A percentile compares a stretch with the other conserved stretches of the same genome.
Evolutionary conservation across 2,113 vertebrate genomes (phyloP).

Genomic region (Gallinago jamesoni): DNA sequence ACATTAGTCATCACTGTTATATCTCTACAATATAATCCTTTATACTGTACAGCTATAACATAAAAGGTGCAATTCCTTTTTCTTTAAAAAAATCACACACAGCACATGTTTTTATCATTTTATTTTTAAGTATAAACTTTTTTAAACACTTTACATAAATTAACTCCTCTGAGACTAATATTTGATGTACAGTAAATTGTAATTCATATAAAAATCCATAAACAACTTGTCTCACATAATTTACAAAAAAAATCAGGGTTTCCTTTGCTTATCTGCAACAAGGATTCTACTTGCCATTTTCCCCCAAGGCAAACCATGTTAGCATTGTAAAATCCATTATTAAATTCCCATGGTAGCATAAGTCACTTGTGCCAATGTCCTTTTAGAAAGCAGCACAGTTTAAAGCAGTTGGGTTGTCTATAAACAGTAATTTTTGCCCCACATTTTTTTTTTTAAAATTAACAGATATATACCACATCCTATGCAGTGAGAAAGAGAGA

Average conservation of each 20-base stretch:
- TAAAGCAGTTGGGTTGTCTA: slow-evolving; percentile 80
- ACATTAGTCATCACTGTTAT: slow-evolving; percentile 82
- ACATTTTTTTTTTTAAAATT: slow-evolving; percentile 73
- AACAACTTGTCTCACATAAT: slow-evolving; percentile 95
- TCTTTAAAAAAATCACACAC: slow-evolving; percentile 82
- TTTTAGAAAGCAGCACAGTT: slow-evolving; percentile 84
- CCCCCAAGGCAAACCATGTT: slow-evolving; percentile 78
- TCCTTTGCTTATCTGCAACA: slow-evolving; percentile 88
- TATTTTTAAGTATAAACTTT: slow-evolving; percentile 97
- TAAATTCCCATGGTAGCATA: slow-evolving; percentile 80
- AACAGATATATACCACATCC: slow-evolving; percentile 85
- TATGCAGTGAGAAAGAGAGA: slow-evolving; percentile 82
- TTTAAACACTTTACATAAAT: slow-evolving; percentile 99
- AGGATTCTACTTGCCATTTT: slow-evolving; percentile 81
- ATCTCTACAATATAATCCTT: slow-evolving; percentile 86
- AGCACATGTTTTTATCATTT: slow-evolving; percentile 88
- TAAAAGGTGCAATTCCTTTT: slow-evolving; percentile 84
- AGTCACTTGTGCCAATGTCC: slow-evolving; percentile 85
- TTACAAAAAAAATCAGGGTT: slow-evolving; percentile 93
- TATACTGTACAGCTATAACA: slow-evolving; percentile 86
- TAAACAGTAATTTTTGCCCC: slow-evolving; percentile 82
- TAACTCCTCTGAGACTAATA: slow-evolving; percentile 99
- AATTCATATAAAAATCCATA: slow-evolving; percentile 95
- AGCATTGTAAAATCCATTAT: slow-evolving; percentile 81
- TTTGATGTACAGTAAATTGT: slow-evolving; percentile 98